phyloP scores from a whole-genome alignment of 1,140 invertebrate genomes.

The Battus philenor region DNA sequence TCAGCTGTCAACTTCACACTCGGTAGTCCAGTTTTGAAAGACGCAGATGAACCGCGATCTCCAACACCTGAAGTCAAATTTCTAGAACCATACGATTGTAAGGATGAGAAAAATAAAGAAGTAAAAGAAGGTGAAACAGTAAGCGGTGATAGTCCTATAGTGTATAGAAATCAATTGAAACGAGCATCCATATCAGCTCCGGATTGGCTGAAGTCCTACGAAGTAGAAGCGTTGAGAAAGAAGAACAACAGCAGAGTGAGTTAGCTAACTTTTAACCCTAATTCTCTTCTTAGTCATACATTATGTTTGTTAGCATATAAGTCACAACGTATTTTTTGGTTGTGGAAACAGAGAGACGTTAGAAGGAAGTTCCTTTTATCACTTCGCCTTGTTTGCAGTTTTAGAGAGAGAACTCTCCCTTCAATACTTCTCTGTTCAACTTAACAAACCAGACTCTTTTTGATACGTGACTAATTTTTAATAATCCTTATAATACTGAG shows the following conservation, averaged over 20 bases:
- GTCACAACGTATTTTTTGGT: too few relatives aligned
- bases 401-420: neutral
- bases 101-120: constrained; percentile 16
- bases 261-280: constrained; percentile 11
- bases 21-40: constrained; percentile 18
- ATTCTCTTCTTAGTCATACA: neutral
- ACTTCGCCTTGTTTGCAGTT: too few relatives aligned
- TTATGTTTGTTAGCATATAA: too few relatives aligned
- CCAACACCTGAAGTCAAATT: constrained; percentile 49
- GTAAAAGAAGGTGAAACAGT: too few relatives aligned
- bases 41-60: constrained; percentile 24
- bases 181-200: constrained; percentile 24
- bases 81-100: constrained; percentile 5
- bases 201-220: constrained; percentile 18
- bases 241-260: constrained; percentile 25
- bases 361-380: too few relatives aligned
- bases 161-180: constrained; percentile 23
- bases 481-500: too few relatives aligned
- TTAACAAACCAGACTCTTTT: too few relatives aligned
- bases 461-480: too few relatives aligned
- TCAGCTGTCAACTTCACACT: constrained; percentile 19
- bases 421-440: neutral
- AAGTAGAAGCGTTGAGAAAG: constrained; percentile 15
- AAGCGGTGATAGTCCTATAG: constrained; percentile 28
- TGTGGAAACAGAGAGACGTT: too few relatives aligned